These are phyloP conservation scores for Drosophila monieri DNA, from an alignment of 2,888 invertebrate species.

Conservation along the genomic window DNA sequence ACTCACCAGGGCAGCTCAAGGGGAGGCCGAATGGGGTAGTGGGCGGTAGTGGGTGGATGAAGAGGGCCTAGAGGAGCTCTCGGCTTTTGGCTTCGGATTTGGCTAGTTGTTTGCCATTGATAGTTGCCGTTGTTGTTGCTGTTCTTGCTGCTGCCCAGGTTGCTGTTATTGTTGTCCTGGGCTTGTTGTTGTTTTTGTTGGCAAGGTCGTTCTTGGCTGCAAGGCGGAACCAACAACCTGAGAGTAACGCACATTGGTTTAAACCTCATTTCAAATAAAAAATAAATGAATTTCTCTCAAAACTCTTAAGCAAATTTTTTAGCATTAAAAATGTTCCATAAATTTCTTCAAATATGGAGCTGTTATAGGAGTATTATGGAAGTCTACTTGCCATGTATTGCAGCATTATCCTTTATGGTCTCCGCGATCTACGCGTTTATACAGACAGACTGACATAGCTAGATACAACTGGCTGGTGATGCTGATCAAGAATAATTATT, in stretches of 20 bases:
- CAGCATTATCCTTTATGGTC: too few species aligned
- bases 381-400: too few species aligned
- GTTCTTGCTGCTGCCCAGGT: slow-evolving; percentile 8
- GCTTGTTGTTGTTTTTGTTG: slow-evolving; percentile 53
- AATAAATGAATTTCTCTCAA: too few species aligned
- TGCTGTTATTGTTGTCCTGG: slow-evolving; percentile 20
- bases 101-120: slow-evolving; percentile 62
- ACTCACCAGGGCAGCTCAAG: background rate
- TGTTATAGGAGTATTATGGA: too few species aligned
- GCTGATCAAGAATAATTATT: too few species aligned
- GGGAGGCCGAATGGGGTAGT: background rate
- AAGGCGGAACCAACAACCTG: slow-evolving; percentile 57
- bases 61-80: slow-evolving; percentile 16
- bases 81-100: slow-evolving; percentile 57
- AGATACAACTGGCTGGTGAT: too few species aligned
- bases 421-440: too few species aligned
- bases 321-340: too few species aligned
- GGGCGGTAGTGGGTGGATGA: background rate
- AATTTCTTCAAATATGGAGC: too few species aligned
- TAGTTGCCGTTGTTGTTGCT: slow-evolving; percentile 36
- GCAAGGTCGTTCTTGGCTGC: slow-evolving; percentile 63
- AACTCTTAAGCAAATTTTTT: too few species aligned
- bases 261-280: background rate
- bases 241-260: slow-evolving; percentile 24
- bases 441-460: too few species aligned